Conservation (phyloP, 2,797 vertebrate genomes). For the Sparus aurata region DNA sequence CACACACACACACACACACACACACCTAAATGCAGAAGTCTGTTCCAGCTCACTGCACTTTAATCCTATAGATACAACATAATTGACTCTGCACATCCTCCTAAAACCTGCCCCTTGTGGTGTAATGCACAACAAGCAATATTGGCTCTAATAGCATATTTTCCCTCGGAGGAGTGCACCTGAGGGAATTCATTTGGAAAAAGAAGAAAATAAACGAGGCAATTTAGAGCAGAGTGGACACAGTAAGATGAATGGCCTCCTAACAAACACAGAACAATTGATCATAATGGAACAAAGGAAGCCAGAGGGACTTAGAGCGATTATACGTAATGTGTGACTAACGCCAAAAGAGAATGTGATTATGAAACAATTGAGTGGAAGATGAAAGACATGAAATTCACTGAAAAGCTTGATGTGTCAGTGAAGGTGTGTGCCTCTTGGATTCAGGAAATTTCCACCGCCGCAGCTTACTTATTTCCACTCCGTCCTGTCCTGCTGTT, state of each 20-base stretch:
- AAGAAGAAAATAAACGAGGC: conserved; percentile 61
- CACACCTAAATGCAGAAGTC: not conserved
- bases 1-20: conserved; percentile 9
- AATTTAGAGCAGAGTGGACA: conserved; percentile 65
- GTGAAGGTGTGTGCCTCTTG: conserved; percentile 20
- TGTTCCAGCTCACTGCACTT: conserved; percentile 40
- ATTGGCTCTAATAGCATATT: conserved; percentile 58
- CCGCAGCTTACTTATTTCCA: conserved; percentile 29
- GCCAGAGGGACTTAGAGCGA: conserved; percentile 26
- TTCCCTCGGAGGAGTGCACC: conserved; percentile 60
- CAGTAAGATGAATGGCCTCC: conserved; percentile 75
- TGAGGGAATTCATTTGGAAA: conserved; percentile 69
- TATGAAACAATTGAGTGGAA: conserved; percentile 46
- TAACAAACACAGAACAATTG: conserved; percentile 68
- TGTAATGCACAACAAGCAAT: conserved; percentile 67
- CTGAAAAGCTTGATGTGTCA: conserved; percentile 33
- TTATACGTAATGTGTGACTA: conserved; percentile 45
- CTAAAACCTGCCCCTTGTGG: conserved; percentile 41
- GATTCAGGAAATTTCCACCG: conserved; percentile 50
- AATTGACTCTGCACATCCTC: conserved; percentile 71
- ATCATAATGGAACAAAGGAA: conserved; percentile 67
- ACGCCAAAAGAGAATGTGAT: conserved; percentile 49
- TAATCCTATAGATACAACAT: conserved; percentile 58
- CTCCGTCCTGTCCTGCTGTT: conserved; percentile 30
- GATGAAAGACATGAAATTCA: conserved; percentile 42